A percentile compares a stretch with the other conserved stretches of the same genome.
Evolutionary conservation across 2,113 vertebrate genomes (phyloP).

Genomic region (Hemiprocne comata): DNA sequence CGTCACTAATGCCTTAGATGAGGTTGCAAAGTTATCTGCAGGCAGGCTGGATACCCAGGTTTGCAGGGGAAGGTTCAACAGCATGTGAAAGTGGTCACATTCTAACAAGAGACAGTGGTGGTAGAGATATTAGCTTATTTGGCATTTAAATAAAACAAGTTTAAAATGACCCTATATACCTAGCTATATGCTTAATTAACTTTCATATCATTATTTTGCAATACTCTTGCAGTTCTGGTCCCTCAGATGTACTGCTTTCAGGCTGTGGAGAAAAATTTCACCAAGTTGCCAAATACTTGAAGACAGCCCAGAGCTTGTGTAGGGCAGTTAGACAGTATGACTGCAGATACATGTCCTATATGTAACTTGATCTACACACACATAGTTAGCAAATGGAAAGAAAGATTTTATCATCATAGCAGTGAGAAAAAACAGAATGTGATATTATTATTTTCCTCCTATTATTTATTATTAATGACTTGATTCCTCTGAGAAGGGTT

Average conservation of each 20-base stretch:
- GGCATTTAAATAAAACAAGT: background rate
- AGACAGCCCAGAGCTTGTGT: background rate
- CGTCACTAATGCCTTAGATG: background rate
- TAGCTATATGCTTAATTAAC: background rate
- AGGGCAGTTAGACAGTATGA: background rate
- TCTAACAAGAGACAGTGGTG: background rate
- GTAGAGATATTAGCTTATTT: background rate
- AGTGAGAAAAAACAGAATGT: constrained; percentile 68
- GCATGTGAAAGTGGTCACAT: background rate
- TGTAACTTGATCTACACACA: background rate
- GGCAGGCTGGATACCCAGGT: background rate
- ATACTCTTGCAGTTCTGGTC: background rate
- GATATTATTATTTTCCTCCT: constrained; percentile 64
- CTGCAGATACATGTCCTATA: background rate
- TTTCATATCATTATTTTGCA: background rate
- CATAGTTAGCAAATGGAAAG: background rate
- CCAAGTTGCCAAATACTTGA: background rate
- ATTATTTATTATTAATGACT: constrained; percentile 68
- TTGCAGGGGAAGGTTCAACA: background rate
- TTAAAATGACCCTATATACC: background rate
- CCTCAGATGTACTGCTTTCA: background rate
- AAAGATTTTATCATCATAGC: constrained; percentile 49
- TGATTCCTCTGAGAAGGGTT: constrained; percentile 57
- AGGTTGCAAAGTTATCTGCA: background rate
- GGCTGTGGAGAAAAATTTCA: background rate